phyloP scores from a whole-genome alignment of 2,797 vertebrate species.

The Gymnopithys bicolor region DNA sequence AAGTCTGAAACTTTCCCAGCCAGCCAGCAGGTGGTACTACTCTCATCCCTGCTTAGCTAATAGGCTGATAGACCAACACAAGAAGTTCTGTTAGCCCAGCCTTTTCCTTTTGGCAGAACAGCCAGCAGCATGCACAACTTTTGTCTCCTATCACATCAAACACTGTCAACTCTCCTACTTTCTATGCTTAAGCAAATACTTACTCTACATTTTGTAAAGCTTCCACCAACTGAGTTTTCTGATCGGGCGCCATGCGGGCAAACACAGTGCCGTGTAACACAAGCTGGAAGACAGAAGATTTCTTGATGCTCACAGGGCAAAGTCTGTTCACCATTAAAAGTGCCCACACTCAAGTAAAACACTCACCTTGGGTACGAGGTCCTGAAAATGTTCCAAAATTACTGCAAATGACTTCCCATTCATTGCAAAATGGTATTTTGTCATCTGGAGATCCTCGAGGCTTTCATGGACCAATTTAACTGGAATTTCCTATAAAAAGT shows the following conservation, averaged over 20 bases:
- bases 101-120: neutral
- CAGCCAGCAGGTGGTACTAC: conserved; percentile 46
- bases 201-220: conserved; percentile 95
- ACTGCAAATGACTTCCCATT: conserved; percentile 95
- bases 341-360: neutral
- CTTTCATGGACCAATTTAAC: conserved; percentile 86
- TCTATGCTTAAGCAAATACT: conserved; percentile 71
- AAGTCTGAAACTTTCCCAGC: neutral
- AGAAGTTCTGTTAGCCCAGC: neutral
- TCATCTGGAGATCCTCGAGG: conserved; percentile 80
- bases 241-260: conserved; percentile 97
- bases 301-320: neutral
- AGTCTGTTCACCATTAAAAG: neutral
- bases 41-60: neutral
- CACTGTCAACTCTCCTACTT: fast-evolving
- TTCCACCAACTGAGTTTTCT: conserved; percentile 97
- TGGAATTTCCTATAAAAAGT: conserved; percentile 83
- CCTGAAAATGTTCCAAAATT: conserved; percentile 94
- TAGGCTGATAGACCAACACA: neutral
- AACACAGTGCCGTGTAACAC: conserved; percentile 95
- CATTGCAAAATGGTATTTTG: conserved; percentile 96
- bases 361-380: conserved; percentile 93
- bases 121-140: neutral
- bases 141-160: neutral
- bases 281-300: conserved; percentile 78